Conservation (phyloP, 2,797 vertebrate genomes). For the Ambastaia sidthimunki region DNA sequence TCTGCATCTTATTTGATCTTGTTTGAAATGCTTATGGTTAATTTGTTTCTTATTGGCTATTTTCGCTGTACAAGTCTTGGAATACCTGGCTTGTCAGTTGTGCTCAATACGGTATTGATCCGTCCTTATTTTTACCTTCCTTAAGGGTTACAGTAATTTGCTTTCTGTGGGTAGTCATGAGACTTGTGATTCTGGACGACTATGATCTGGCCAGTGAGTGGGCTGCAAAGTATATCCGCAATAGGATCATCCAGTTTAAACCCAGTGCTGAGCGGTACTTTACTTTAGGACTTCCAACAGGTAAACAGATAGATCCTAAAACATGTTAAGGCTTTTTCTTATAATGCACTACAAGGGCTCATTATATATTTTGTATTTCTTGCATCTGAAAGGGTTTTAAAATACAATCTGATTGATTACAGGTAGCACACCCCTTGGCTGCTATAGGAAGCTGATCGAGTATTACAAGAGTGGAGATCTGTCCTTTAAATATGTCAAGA, state of each 20-base stretch:
- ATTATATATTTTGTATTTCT: background rate
- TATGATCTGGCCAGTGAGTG: slow-evolving; percentile 96
- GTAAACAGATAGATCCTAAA: slow-evolving; percentile 67
- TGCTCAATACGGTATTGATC: slow-evolving; percentile 12
- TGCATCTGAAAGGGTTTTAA: background rate
- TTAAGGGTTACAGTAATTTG: background rate
- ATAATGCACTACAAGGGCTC: too few species aligned
- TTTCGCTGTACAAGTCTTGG: background rate
- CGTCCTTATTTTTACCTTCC: slow-evolving; percentile 2
- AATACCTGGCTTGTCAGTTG: background rate
- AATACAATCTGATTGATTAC: slow-evolving; percentile 34
- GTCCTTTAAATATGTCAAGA: slow-evolving; percentile 96
- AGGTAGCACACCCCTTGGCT: slow-evolving; percentile 95
- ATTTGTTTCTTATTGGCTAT: background rate
- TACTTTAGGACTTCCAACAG: slow-evolving; percentile 95
- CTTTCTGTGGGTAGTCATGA: slow-evolving; percentile 69
- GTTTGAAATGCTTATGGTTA: slow-evolving; percentile 1
- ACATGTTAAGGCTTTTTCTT: background rate
- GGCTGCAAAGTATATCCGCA: slow-evolving; percentile 97
- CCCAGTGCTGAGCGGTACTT: slow-evolving; percentile 88
- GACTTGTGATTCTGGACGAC: slow-evolving; percentile 91
- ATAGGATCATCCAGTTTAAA: slow-evolving; percentile 89
- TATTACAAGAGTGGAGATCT: slow-evolving; percentile 89
- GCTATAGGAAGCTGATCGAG: slow-evolving; percentile 93
- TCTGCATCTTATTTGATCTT: background rate